Conservation (phyloP, 2,113 vertebrate genomes). For the Anhinga rufa region DNA sequence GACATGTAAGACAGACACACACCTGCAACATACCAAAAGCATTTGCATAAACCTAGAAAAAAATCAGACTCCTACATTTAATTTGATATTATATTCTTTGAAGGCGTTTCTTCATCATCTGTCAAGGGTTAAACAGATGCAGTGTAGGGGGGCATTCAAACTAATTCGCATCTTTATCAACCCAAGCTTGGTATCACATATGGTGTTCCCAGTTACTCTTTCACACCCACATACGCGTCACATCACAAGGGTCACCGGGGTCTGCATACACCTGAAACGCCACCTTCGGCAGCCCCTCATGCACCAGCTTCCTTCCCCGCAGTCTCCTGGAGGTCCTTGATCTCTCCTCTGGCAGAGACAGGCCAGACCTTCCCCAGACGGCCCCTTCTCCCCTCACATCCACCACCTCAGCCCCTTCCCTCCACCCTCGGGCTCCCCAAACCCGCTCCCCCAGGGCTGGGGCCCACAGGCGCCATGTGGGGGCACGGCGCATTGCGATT, state of each 20-base stretch:
- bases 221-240: fast-evolving
- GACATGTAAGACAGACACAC: neutral
- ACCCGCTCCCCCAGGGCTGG: fast-evolving
- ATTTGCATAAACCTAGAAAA: neutral
- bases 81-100: neutral
- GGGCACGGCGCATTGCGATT: fast-evolving
- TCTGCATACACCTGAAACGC: fast-evolving
- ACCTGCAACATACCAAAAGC: neutral
- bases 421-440: no score
- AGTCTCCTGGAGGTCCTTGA: fast-evolving
- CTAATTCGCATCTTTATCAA: no score
- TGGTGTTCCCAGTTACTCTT: fast-evolving
- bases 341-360: neutral
- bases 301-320: fast-evolving
- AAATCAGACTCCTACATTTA: neutral
- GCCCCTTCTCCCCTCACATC: neutral
- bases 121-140: neutral
- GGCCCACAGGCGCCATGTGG: neutral
- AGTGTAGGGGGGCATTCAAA: neutral
- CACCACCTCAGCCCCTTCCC: neutral
- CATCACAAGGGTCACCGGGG: neutral
- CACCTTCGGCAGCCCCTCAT: neutral
- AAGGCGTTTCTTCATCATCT: neutral
- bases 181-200: neutral
- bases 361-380: neutral